phyloP scores from a whole-genome alignment of 2,797 vertebrate genomes.

The Mycteria americana region DNA sequence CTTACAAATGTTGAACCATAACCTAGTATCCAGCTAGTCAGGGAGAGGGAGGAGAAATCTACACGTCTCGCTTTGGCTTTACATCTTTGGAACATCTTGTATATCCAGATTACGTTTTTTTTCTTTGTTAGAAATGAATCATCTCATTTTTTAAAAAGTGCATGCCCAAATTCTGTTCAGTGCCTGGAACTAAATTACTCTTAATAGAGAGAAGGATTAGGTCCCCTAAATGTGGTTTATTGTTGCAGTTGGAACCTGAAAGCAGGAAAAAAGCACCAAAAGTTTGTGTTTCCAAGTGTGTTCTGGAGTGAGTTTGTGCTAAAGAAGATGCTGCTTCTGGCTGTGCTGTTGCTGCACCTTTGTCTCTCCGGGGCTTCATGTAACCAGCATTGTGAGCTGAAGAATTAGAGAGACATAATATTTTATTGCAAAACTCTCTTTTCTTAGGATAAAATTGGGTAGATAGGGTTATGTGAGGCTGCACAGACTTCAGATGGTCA shows the following conservation, averaged over 20 bases:
- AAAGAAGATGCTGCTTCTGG: not conserved
- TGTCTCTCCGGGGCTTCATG: not conserved
- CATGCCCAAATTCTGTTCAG: not conserved
- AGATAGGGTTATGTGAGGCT: not conserved
- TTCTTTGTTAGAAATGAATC: not conserved
- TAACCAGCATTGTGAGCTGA: not conserved
- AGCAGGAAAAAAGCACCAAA: not conserved
- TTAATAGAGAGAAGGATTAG: not conserved
- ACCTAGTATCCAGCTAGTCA: not conserved
- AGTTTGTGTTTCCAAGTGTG: not conserved
- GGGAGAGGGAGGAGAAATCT: not conserved
- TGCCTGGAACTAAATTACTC: not conserved
- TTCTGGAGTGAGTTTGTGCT: not conserved
- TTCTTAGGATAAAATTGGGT: not conserved
- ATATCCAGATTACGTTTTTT: not conserved
- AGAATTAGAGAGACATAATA: not conserved
- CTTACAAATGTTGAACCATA: not conserved
- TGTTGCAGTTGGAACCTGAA: not conserved
- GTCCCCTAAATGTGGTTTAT: not conserved
- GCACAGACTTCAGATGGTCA: not conserved
- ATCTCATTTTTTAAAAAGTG: not conserved
- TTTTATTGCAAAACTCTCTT: not conserved
- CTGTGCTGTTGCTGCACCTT: not conserved
- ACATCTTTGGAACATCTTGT: not conserved
- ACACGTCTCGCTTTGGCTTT: fast-evolving